These are phyloP conservation scores for Ypsolopha sequella DNA, from an alignment of 2,888 invertebrate species.

Conservation along the genomic window DNA sequence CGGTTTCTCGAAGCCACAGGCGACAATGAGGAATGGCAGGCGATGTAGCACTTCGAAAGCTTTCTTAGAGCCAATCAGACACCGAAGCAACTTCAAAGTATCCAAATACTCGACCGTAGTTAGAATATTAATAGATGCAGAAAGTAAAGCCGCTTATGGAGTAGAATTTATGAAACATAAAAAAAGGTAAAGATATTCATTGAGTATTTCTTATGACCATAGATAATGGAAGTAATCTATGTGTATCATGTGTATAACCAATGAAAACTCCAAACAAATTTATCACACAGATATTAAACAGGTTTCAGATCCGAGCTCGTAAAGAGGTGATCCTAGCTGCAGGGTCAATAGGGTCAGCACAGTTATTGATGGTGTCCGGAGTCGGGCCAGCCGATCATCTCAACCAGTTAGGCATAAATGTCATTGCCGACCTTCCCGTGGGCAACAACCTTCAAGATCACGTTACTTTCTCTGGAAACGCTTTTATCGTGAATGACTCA, in stretches of 20 bases:
- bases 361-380: constrained; percentile 88
- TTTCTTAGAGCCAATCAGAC: constrained; percentile 76
- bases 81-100: constrained; percentile 77
- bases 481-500: constrained; percentile 78
- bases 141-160: constrained; percentile 72
- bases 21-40: constrained; percentile 77
- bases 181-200: constrained; percentile 31
- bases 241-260: too few relatives aligned
- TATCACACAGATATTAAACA: constrained; percentile 15
- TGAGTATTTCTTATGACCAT: neutral
- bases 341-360: constrained; percentile 87
- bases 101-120: constrained; percentile 77
- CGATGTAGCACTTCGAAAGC: constrained; percentile 86
- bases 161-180: constrained; percentile 78
- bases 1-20: constrained; percentile 80
- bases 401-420: constrained; percentile 67
- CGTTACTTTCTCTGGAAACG: constrained; percentile 78
- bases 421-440: constrained; percentile 78
- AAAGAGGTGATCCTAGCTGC: constrained; percentile 86
- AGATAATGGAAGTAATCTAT: too few relatives aligned
- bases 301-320: constrained; percentile 59
- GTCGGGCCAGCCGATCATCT: constrained; percentile 78
- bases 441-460: constrained; percentile 89
- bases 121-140: constrained; percentile 75
- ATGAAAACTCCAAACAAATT: too few relatives aligned